A percentile compares a stretch with the other conserved stretches of the same genome.
phyloP scores from a whole-genome alignment of 2,113 vertebrate species.

The Sturnira hondurensis region DNA sequence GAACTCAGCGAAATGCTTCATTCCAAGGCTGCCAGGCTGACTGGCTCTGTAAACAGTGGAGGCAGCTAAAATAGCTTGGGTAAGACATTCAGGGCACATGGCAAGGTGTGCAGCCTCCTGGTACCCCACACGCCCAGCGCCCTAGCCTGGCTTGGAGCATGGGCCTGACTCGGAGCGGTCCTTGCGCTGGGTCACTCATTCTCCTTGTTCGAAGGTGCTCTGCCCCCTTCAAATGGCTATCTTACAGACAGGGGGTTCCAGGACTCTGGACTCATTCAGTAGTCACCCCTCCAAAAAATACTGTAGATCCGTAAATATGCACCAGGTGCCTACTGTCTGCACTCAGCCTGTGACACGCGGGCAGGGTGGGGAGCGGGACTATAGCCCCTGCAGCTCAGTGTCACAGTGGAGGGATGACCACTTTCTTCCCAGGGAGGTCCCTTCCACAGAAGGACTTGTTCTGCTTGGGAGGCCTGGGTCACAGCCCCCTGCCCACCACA shows the following conservation, averaged over 20 bases:
- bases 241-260: background rate
- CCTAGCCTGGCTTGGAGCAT: background rate
- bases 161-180: background rate
- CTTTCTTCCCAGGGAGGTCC: too few species aligned
- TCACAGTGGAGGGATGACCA: accelerated
- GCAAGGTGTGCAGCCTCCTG: background rate
- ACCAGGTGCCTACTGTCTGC: too few species aligned
- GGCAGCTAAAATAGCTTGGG: background rate
- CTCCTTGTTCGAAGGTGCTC: background rate
- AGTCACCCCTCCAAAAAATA: background rate
- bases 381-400: background rate
- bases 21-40: background rate
- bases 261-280: background rate
- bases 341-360: accelerated
- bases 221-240: background rate
- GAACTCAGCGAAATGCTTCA: background rate
- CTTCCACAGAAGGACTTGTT: background rate
- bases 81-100: background rate
- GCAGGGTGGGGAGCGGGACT: background rate
- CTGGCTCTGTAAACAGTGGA: background rate
- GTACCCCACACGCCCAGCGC: background rate
- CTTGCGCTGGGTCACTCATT: background rate
- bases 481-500: background rate
- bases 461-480: background rate
- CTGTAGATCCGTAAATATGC: background rate